Conservation (phyloP, 2,113 vertebrate species). For the Lagopus muta region DNA sequence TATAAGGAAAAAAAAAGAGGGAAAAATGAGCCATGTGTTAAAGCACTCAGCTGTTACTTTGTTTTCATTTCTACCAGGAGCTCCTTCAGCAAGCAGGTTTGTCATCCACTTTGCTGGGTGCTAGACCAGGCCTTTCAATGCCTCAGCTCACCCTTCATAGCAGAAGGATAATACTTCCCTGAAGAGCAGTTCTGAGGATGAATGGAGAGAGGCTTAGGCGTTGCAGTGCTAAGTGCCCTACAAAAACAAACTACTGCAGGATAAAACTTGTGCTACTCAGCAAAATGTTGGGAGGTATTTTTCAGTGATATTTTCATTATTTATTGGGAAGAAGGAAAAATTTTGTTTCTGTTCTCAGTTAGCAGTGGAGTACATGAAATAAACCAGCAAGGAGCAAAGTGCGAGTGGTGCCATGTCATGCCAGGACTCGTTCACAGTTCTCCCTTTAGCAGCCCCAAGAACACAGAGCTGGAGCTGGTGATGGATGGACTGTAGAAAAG, state of each 20-base stretch:
- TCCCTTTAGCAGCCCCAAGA: not conserved
- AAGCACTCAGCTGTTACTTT: not conserved
- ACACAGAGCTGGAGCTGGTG: not conserved
- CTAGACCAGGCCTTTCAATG: not conserved
- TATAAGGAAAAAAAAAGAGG: not conserved
- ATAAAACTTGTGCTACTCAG: not conserved
- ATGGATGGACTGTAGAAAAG: not conserved
- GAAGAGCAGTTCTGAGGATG: not conserved
- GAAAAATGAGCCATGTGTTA: not conserved
- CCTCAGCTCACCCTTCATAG: not conserved
- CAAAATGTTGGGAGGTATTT: not conserved
- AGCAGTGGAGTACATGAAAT: not conserved
- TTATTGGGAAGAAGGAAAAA: not conserved
- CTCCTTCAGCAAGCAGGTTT: not conserved
- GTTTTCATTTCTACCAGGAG: not conserved
- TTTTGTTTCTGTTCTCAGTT: not conserved
- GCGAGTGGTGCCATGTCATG: rapidly evolving
- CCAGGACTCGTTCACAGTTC: not conserved
- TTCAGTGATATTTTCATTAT: not conserved
- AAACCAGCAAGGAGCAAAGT: not conserved
- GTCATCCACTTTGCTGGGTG: not conserved
- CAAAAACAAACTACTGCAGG: rapidly evolving
- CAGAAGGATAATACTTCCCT: not conserved
- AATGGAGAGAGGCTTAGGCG: not conserved
- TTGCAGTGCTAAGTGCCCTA: not conserved